These are phyloP conservation scores for Coronaproctus castanopsis DNA, from an alignment of 2,888 invertebrate species.

Conservation along the genomic window DNA sequence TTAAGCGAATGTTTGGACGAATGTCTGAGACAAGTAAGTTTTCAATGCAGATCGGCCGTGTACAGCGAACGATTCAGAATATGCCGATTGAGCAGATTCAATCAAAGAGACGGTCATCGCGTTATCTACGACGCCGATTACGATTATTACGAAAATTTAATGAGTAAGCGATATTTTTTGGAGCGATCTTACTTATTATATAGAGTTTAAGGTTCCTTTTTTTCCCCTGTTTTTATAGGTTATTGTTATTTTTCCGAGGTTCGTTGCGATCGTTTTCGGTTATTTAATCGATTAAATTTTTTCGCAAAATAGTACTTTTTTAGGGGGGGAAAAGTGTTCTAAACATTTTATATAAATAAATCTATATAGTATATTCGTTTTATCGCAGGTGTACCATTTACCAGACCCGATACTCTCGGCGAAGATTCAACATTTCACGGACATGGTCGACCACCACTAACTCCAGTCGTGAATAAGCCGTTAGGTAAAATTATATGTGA, in stretches of 20 bases:
- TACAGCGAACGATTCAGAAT: conserved; percentile 70
- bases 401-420: conserved; percentile 29
- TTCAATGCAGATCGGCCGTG: conserved; percentile 72
- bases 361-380: too few relatives aligned
- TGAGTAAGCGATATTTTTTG: conserved; percentile 74
- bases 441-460: conserved; percentile 26
- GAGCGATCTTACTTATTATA: too few relatives aligned
- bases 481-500: too few relatives aligned
- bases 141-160: conserved; percentile 80
- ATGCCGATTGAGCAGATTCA: conserved; percentile 64
- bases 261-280: too few relatives aligned
- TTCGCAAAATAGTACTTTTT: too few relatives aligned
- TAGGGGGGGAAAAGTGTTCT: too few relatives aligned
- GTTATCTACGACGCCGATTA: conserved; percentile 78
- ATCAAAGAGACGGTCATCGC: conserved; percentile 68
- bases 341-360: too few relatives aligned
- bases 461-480: conserved; percentile 12
- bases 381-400: background rate
- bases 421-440: conserved; percentile 29
- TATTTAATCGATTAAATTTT: too few relatives aligned
- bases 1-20: conserved; percentile 78
- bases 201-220: too few relatives aligned
- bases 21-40: conserved; percentile 69
- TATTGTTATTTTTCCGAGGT: too few relatives aligned
- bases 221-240: too few relatives aligned